phyloP scores from a whole-genome alignment of 37 sponge, comb jelly and placozoan genomes.

The Bolinopsis microptera region DNA sequence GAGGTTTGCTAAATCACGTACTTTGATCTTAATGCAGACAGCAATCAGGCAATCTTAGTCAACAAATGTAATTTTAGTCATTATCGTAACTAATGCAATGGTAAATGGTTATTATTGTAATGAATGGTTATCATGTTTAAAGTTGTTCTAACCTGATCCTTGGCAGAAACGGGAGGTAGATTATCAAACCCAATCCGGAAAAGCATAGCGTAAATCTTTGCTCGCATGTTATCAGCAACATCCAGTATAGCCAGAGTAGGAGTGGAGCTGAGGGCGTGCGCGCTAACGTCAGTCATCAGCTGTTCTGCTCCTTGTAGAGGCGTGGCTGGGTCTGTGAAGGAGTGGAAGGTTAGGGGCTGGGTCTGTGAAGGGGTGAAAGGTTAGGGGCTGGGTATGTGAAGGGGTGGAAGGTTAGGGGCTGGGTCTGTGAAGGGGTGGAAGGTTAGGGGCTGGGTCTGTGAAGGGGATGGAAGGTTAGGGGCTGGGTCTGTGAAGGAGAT shows the following conservation, averaged over 20 bases:
- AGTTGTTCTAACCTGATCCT: slow-evolving; percentile 54
- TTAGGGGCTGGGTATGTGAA: no score
- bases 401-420: no score
- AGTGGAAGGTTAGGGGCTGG: neutral
- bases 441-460: neutral
- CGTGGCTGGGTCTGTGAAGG: slow-evolving; percentile 68
- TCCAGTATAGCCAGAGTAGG: slow-evolving; percentile 84
- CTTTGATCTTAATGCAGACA: no score
- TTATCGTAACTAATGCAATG: no score
- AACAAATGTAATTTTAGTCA: no score
- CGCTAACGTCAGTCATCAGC: neutral
- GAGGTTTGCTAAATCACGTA: no score
- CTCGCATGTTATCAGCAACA: slow-evolving; percentile 93
- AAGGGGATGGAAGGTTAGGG: neutral
- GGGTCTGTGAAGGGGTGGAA: neutral
- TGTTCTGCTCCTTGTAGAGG: slow-evolving; percentile 82
- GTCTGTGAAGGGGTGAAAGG: neutral
- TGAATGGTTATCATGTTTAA: no score
- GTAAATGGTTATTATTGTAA: no score
- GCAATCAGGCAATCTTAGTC: no score
- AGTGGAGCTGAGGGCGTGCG: slow-evolving; percentile 68
- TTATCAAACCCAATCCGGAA: slow-evolving; percentile 77
- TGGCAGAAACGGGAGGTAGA: slow-evolving; percentile 28
- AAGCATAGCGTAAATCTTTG: slow-evolving; percentile 90
- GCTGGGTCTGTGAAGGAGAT: no score